These are phyloP conservation scores for Chlorodrepanis virens DNA, from an alignment of 2,113 vertebrate genomes.

Conservation along the genomic window DNA sequence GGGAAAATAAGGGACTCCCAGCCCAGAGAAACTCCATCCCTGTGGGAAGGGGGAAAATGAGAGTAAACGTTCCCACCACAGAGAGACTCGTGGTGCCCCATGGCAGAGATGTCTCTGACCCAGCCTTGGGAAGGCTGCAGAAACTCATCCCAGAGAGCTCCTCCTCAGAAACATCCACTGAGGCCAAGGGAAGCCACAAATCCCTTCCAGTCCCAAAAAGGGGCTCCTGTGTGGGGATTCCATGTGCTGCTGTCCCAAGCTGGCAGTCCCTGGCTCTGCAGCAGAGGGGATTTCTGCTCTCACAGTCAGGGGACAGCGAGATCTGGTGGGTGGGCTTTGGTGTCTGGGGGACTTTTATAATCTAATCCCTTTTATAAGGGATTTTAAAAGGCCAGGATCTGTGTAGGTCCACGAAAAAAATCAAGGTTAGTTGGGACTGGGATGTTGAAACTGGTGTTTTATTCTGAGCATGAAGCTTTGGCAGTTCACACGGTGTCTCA, in stretches of 20 bases:
- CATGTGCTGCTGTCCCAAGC: accelerated
- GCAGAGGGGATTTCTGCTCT: neutral
- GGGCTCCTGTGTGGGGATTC: accelerated
- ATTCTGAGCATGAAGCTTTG: neutral
- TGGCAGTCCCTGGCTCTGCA: accelerated
- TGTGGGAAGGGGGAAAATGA: neutral
- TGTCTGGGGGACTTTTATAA: neutral
- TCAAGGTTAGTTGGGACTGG: neutral
- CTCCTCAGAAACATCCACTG: neutral
- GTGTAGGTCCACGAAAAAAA: accelerated
- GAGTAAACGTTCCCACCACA: neutral
- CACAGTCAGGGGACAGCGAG: accelerated
- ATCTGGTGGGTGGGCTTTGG: accelerated
- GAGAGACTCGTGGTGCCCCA: neutral
- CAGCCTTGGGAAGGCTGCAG: neutral
- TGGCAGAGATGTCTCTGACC: neutral
- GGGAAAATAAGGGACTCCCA: neutral
- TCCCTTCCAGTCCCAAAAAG: neutral
- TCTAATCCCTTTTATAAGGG: too few species aligned
- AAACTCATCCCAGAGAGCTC: neutral
- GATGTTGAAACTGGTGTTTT: neutral
- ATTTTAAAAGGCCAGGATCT: neutral
- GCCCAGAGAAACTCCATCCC: conserved; percentile 60
- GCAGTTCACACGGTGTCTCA: accelerated
- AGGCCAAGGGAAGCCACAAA: neutral